Percentiles rank a stretch among this genome's conserved stretches.
Conservation (phyloP, 2,888 invertebrate species). For the Polydrusus pterygomalis region DNA sequence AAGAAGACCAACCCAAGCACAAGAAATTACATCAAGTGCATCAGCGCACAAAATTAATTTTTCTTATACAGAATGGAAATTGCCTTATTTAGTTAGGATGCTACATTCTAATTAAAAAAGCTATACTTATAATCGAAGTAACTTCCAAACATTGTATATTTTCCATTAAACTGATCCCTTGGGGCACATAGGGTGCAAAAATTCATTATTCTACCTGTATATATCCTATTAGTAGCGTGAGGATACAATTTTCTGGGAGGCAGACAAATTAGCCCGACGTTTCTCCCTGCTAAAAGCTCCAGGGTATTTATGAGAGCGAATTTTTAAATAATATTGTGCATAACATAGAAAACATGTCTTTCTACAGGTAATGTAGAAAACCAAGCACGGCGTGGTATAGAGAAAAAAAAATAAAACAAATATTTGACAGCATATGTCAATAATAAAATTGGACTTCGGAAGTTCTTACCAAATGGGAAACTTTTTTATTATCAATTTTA, state of each 20-base stretch:
- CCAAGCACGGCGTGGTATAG: too few species aligned
- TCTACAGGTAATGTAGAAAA: too few species aligned
- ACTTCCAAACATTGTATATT: conserved; percentile 19
- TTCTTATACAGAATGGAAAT: neutral
- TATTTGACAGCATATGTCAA: too few species aligned
- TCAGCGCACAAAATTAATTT: neutral
- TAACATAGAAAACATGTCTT: too few species aligned
- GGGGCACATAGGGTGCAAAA: conserved; percentile 24
- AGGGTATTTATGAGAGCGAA: neutral
- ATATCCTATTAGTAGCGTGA: conserved; percentile 1
- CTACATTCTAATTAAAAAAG: conserved; percentile 14
- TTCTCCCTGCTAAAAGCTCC: neutral
- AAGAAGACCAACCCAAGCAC: too few species aligned
- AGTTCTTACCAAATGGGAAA: too few species aligned
- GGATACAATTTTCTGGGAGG: conserved; percentile 24
- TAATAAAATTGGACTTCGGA: too few species aligned
- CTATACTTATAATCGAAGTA: conserved; percentile 1
- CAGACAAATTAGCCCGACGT: conserved; percentile 25
- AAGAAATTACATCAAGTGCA: neutral
- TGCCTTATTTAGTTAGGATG: neutral
- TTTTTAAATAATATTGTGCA: neutral
- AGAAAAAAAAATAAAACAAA: too few species aligned
- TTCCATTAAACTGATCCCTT: conserved; percentile 23
- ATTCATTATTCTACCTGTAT: conserved; percentile 31
- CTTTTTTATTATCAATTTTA: too few species aligned